Percentiles rank a stretch among this genome's conserved stretches.
Conservation (phyloP, 2,888 invertebrate species). For the Philhelius pedissequus region DNA sequence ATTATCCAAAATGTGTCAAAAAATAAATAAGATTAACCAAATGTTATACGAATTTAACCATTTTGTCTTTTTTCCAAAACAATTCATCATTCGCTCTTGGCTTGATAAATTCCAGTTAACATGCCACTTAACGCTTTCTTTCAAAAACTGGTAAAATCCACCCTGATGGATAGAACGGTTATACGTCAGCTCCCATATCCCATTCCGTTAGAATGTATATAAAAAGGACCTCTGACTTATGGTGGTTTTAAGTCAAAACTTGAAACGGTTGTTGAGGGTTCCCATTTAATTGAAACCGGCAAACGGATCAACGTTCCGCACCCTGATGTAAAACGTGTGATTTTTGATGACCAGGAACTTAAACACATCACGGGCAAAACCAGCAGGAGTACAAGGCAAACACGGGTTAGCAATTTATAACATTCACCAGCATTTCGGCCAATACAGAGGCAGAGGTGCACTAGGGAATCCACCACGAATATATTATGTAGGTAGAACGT, state of each 20-base stretch:
- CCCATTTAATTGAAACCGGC: constrained; percentile 58
- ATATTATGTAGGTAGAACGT: constrained; percentile 2
- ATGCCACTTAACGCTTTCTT: not conserved
- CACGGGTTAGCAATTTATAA: constrained; percentile 37
- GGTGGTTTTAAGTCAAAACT: constrained; percentile 2
- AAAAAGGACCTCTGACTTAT: not conserved
- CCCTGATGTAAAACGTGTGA: constrained; percentile 31
- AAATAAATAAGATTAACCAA: too few species aligned
- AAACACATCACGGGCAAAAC: constrained; percentile 25
- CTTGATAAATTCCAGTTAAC: not conserved
- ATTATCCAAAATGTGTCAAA: too few species aligned
- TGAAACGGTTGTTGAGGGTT: not conserved
- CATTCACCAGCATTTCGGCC: constrained; percentile 11
- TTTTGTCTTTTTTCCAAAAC: too few species aligned
- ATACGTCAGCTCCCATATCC: not conserved
- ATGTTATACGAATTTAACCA: too few species aligned
- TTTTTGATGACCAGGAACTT: constrained; percentile 56
- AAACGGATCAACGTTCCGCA: constrained; percentile 31
- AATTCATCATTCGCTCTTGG: too few species aligned
- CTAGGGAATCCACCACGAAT: too few species aligned
- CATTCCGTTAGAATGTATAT: not conserved
- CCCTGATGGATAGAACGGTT: not conserved
- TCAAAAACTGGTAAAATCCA: not conserved
- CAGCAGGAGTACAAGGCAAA: constrained; percentile 35
- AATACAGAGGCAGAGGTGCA: not conserved